Conservation (phyloP, 1,140 invertebrate species). For the Mercenaria mercenaria region DNA sequence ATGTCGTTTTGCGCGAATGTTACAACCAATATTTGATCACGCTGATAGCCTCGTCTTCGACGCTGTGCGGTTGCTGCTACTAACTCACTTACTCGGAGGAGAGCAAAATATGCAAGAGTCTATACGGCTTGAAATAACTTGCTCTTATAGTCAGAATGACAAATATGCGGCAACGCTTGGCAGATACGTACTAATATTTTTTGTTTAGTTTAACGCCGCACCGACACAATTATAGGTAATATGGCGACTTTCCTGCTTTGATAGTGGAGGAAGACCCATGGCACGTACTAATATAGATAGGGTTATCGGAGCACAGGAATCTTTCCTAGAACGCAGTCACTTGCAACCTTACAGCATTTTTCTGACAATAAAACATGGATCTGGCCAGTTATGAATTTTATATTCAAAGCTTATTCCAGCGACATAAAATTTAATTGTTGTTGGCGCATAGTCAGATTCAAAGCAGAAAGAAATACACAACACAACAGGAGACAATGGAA, state of each 20-base stretch:
- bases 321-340: neutral
- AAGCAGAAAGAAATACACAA: no score
- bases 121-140: neutral
- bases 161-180: no score
- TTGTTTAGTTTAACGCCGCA: neutral
- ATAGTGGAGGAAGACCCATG: no score
- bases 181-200: no score
- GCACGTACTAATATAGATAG: neutral
- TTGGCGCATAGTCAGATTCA: neutral
- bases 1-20: no score
- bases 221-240: no score
- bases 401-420: neutral
- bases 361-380: neutral
- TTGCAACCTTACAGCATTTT: slow-evolving; percentile 11
- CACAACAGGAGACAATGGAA: no score
- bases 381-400: neutral
- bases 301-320: no score
- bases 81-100: slow-evolving; percentile 14
- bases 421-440: neutral
- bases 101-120: neutral
- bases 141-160: no score
- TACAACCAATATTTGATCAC: neutral
- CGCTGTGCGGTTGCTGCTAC: neutral
- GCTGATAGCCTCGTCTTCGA: no score
- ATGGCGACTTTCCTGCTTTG: no score